phyloP scores from a whole-genome alignment of 2,888 invertebrate species.

The Epinotia bilunana region DNA sequence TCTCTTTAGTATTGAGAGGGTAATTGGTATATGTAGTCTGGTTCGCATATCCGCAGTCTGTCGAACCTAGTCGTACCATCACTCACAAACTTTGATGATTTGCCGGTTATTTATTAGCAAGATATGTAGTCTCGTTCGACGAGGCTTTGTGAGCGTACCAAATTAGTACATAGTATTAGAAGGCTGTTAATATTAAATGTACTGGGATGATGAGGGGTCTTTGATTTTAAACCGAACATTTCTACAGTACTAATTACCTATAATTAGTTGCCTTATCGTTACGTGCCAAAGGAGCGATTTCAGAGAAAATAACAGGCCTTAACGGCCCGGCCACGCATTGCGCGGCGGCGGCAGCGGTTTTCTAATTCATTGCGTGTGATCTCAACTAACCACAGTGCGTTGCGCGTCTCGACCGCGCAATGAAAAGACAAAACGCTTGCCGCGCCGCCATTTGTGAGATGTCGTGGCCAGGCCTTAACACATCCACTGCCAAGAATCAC shows the following conservation, averaged over 20 bases:
- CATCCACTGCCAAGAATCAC: no score
- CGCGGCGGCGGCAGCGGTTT: no score
- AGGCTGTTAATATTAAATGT: not conserved
- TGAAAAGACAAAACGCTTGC: no score
- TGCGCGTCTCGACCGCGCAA: no score
- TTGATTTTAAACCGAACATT: not conserved
- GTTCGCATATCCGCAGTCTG: conserved; percentile 57
- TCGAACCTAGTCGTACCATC: conserved; percentile 55
- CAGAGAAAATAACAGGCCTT: no score
- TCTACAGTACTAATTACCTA: not conserved
- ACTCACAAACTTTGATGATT: conserved; percentile 56
- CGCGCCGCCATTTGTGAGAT: no score
- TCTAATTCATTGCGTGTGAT: no score
- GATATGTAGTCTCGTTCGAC: conserved; percentile 2
- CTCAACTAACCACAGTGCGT: no score
- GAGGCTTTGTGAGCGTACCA: not conserved
- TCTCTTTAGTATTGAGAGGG: conserved; percentile 50
- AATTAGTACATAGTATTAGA: conserved; percentile 4
- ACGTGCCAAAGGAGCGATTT: no score
- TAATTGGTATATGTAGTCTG: conserved; percentile 47
- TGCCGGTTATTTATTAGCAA: conserved; percentile 48
- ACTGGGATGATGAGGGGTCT: not conserved
- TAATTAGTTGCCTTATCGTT: not conserved
- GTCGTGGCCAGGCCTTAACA: no score
- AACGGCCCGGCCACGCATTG: no score